Percentiles rank a stretch among this genome's conserved stretches.
Evolutionary conservation across 1,140 invertebrate genomes (phyloP).

Genomic region (Papilio dardanus): DNA sequence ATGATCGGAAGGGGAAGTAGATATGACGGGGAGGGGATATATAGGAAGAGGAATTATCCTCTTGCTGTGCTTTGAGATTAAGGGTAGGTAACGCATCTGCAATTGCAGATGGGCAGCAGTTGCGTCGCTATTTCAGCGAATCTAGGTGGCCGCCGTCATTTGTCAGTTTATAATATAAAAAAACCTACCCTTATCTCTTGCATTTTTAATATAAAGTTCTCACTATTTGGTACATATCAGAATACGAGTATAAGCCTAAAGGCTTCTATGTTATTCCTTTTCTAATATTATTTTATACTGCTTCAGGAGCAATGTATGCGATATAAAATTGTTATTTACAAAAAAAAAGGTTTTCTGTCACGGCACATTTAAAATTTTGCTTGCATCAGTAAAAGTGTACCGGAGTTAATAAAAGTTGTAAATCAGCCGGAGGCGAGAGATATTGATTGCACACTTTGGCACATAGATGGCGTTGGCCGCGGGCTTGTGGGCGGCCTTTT

Average conservation of each 20-base stretch:
- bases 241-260: neutral
- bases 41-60: too few species aligned
- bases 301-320: neutral
- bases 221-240: neutral
- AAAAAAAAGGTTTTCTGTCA: constrained; percentile 18
- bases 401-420: constrained; percentile 52
- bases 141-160: neutral
- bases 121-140: neutral
- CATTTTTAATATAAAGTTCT: neutral
- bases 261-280: neutral
- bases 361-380: constrained; percentile 25
- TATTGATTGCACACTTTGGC: constrained; percentile 48
- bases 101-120: neutral
- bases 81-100: too few species aligned
- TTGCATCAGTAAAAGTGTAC: constrained; percentile 30
- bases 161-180: too few species aligned
- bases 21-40: too few species aligned
- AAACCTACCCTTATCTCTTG: neutral
- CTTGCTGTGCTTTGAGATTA: too few species aligned
- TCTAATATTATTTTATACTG: neutral
- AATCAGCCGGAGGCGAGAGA: constrained; percentile 52
- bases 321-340: neutral
- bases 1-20: too few species aligned
- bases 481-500: constrained; percentile 32
- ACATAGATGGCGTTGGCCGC: constrained; percentile 54